Conservation (phyloP, 2,888 invertebrate species). For the Dioctria linearis region DNA sequence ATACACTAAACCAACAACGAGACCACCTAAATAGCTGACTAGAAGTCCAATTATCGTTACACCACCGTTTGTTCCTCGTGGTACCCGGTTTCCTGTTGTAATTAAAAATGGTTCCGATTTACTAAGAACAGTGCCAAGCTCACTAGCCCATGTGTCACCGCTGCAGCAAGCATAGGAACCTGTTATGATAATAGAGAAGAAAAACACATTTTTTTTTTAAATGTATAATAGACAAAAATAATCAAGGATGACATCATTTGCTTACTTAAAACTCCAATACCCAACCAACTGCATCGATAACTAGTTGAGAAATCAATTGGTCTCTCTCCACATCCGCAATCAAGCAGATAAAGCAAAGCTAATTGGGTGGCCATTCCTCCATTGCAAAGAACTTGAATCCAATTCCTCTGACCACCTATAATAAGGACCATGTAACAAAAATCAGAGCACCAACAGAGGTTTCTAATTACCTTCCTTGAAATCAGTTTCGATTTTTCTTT, state of each 20-base stretch:
- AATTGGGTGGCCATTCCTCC: slow-evolving; percentile 88
- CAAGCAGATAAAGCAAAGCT: slow-evolving; percentile 83
- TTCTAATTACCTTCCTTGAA: slow-evolving; percentile 81
- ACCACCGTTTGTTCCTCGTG: slow-evolving; percentile 91
- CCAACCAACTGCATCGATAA: slow-evolving; percentile 88
- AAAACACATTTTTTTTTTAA: background rate
- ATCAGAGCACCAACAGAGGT: too few relatives aligned
- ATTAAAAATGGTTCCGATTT: slow-evolving; percentile 81
- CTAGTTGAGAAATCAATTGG: slow-evolving; percentile 83
- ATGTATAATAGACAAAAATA: too few relatives aligned
- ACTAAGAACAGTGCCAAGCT: slow-evolving; percentile 84
- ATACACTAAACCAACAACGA: slow-evolving; percentile 81
- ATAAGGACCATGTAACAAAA: background rate
- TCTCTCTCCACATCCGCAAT: slow-evolving; percentile 84
- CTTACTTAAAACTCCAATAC: slow-evolving; percentile 82
- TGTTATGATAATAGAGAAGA: slow-evolving; percentile 58
- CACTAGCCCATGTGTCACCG: slow-evolving; percentile 94
- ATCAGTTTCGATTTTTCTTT: slow-evolving; percentile 81
- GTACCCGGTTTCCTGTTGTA: slow-evolving; percentile 82
- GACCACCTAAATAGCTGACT: slow-evolving; percentile 71
- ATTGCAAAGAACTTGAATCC: slow-evolving; percentile 93
- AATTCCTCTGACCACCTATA: slow-evolving; percentile 86
- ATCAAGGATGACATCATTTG: too few relatives aligned
- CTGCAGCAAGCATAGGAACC: slow-evolving; percentile 86
- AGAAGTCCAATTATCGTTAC: slow-evolving; percentile 78